phyloP scores from a whole-genome alignment of 2,113 vertebrate genomes.

The Aegithalos caudatus region DNA sequence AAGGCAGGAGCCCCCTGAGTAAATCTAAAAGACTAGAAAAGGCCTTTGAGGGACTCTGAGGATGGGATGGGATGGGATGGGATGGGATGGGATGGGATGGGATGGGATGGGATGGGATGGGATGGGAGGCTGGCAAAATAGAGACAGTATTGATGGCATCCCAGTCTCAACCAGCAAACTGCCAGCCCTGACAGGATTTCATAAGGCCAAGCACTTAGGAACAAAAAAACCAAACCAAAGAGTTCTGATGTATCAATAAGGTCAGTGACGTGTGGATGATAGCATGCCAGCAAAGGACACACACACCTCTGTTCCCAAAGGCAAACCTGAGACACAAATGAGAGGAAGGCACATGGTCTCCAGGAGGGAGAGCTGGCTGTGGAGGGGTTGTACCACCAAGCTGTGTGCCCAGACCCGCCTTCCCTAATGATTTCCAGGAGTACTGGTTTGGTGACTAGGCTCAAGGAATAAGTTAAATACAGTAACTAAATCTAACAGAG shows the following conservation, averaged over 20 bases:
- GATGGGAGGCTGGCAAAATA: neutral
- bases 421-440: neutral
- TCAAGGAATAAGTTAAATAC: neutral
- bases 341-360: neutral
- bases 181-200: neutral
- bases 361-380: neutral
- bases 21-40: neutral
- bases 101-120: neutral
- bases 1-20: neutral
- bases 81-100: neutral
- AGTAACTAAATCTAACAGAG: neutral
- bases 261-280: neutral
- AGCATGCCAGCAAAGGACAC: neutral
- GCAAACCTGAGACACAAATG: neutral
- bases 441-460: neutral
- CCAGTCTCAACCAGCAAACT: neutral
- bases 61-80: neutral
- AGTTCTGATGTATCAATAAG: neutral
- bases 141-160: neutral
- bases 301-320: neutral
- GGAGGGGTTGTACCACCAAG: accelerated
- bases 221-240: neutral
- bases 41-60: neutral
- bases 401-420: neutral
- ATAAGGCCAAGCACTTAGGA: neutral